These are phyloP conservation scores for Chelon labrosus DNA, from an alignment of 2,797 vertebrate species.

Conservation along the genomic window DNA sequence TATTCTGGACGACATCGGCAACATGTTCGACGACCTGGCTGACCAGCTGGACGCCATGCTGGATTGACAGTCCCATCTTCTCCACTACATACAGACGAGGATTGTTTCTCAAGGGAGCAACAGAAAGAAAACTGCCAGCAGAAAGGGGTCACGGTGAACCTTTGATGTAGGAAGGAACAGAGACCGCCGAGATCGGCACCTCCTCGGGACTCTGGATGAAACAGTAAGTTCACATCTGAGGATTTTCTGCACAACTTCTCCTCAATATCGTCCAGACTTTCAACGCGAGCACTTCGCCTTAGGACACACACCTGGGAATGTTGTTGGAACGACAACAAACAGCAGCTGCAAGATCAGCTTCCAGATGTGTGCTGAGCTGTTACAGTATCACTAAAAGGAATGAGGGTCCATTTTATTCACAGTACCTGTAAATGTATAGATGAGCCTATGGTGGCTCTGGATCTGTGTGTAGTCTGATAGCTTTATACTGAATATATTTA, in stretches of 20 bases:
- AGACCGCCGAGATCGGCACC: conserved; percentile 2
- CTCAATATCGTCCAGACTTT: conserved; percentile 13
- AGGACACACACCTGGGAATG: conserved; percentile 61
- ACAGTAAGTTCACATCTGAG: conserved; percentile 15
- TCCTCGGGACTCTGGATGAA: conserved; percentile 10
- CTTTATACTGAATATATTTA: conserved; percentile 71
- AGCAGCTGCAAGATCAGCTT: conserved; percentile 12
- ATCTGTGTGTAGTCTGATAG: conserved; percentile 50
- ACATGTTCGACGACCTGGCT: conserved; percentile 96
- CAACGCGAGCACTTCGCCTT: conserved; percentile 65
- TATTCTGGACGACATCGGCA: conserved; percentile 97
- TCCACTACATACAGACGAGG: background rate
- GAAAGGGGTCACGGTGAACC: background rate
- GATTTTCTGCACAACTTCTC: conserved; percentile 41
- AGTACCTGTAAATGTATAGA: conserved; percentile 47
- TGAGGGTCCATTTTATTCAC: conserved; percentile 46
- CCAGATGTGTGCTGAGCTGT: conserved; percentile 6
- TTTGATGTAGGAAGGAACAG: conserved; percentile 1
- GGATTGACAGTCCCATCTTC: conserved; percentile 74
- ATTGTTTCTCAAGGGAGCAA: background rate
- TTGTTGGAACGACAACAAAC: conserved; percentile 26
- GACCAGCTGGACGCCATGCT: conserved; percentile 97
- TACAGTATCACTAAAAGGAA: conserved; percentile 47
- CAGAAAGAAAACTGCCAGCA: background rate
- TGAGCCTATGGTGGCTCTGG: conserved; percentile 31